phyloP scores from a whole-genome alignment of 2,888 invertebrate species.

The Drosophila melanosoma region DNA sequence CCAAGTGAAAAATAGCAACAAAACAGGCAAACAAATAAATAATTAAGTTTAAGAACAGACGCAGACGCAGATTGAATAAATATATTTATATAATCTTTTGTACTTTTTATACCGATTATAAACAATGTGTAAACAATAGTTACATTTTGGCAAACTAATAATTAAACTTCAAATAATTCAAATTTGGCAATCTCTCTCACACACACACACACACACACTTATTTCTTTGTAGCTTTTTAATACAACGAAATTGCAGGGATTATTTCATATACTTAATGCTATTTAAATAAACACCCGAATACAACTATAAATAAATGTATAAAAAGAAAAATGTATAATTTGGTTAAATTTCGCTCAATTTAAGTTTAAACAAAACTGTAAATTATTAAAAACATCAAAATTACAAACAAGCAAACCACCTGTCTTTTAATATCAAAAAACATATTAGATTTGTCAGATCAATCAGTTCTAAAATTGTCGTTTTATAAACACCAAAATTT shows the following conservation, averaged over 20 bases:
- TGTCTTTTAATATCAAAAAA: neutral
- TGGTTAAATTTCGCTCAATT: conserved; percentile 31
- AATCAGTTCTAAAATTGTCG: neutral
- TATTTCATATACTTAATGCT: conserved; percentile 61
- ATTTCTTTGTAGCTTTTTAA: conserved; percentile 64
- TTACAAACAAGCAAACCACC: conserved; percentile 13
- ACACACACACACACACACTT: conserved; percentile 47
- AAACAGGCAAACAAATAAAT: conserved; percentile 49
- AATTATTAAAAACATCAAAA: conserved; percentile 43
- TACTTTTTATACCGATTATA: conserved; percentile 56
- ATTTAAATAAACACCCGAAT: conserved; percentile 35
- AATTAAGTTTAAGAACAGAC: conserved; percentile 56
- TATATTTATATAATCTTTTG: conserved; percentile 72
- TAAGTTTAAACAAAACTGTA: conserved; percentile 40
- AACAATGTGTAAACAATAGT: conserved; percentile 62
- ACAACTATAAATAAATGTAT: conserved; percentile 54
- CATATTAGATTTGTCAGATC: neutral
- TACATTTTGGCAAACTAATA: conserved; percentile 59
- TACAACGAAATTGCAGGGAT: conserved; percentile 84
- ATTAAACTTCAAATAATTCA: conserved; percentile 45
- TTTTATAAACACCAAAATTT: neutral
- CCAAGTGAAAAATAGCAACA: conserved; percentile 56
- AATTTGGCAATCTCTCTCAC: conserved; percentile 68
- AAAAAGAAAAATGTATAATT: conserved; percentile 36
- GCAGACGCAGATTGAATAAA: conserved; percentile 46